Conservation (phyloP, 92 coral and sea anemone species). For the Anthopleura xanthogrammica region DNA sequence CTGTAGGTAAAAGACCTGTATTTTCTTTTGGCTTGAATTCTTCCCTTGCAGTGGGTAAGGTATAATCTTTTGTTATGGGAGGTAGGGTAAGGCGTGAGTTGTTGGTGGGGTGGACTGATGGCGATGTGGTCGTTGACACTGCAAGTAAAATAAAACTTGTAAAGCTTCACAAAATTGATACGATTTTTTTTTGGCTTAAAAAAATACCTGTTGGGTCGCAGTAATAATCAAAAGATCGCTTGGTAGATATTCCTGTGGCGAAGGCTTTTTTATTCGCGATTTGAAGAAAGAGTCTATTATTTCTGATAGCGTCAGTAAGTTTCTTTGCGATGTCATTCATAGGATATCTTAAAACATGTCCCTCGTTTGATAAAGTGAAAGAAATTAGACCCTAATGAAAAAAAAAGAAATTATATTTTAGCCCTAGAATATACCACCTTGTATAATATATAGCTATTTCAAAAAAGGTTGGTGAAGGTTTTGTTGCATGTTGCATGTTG, state of each 20-base stretch:
- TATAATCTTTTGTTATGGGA: not conserved
- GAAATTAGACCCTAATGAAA: not conserved
- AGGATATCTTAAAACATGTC: not conserved
- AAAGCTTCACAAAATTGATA: not conserved
- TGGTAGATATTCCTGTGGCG: not conserved
- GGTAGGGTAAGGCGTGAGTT: not conserved
- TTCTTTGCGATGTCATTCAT: not conserved
- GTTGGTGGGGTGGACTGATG: not conserved
- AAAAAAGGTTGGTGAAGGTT: too few relatives aligned
- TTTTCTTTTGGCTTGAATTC: not conserved
- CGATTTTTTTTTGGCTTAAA: not conserved
- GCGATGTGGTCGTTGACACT: not conserved
- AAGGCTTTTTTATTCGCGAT: not conserved
- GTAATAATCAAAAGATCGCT: slow-evolving; percentile 8
- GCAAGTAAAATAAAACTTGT: not conserved
- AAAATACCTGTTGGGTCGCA: slow-evolving; percentile 7
- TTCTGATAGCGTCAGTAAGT: not conserved
- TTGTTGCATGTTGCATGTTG: too few relatives aligned
- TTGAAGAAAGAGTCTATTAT: not conserved
- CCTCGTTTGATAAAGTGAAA: not conserved
- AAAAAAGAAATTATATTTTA: too few relatives aligned
- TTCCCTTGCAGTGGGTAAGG: not conserved
- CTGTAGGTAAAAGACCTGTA: slow-evolving; percentile 3
- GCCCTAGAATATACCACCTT: not conserved
- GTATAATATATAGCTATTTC: too few relatives aligned